These are phyloP conservation scores for Jacana jacana DNA, from an alignment of 2,113 vertebrate genomes.

Conservation along the genomic window DNA sequence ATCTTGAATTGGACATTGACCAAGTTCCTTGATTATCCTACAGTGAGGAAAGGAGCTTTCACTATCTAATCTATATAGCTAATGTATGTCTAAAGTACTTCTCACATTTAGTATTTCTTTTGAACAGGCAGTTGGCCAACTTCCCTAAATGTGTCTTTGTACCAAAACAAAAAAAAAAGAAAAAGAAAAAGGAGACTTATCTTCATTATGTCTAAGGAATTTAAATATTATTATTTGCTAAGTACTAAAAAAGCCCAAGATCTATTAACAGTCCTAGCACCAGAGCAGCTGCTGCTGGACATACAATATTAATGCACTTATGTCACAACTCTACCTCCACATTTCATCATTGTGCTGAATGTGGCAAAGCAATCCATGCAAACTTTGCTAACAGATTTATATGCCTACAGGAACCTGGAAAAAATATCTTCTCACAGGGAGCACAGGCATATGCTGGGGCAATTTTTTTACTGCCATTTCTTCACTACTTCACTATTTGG, in stretches of 20 bases:
- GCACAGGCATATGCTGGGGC: too few relatives aligned
- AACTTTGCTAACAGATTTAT: neutral
- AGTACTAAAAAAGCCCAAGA: neutral
- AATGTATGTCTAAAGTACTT: slow-evolving; percentile 4
- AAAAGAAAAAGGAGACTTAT: neutral
- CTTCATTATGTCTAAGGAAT: slow-evolving; percentile 33
- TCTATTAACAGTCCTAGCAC: neutral
- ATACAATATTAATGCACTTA: neutral
- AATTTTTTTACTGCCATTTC: neutral
- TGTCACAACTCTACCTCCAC: neutral
- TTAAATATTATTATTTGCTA: slow-evolving; percentile 42
- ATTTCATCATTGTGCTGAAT: neutral
- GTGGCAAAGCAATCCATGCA: neutral
- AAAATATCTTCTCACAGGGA: neutral
- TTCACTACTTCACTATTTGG: neutral
- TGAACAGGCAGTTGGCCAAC: slow-evolving; percentile 6
- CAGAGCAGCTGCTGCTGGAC: neutral
- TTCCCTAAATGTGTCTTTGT: neutral
- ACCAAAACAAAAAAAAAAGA: neutral
- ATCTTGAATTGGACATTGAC: slow-evolving; percentile 44
- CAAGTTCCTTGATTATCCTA: slow-evolving; percentile 50
- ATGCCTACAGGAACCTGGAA: neutral
- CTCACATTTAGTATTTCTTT: slow-evolving; percentile 26
- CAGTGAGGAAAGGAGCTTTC: slow-evolving; percentile 48
- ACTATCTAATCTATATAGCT: slow-evolving; percentile 41